A percentile compares a stretch with the other conserved stretches of the same genome.
Evolutionary conservation across 2,797 vertebrate species (phyloP).

Genomic region (Crenuchus spilurus): DNA sequence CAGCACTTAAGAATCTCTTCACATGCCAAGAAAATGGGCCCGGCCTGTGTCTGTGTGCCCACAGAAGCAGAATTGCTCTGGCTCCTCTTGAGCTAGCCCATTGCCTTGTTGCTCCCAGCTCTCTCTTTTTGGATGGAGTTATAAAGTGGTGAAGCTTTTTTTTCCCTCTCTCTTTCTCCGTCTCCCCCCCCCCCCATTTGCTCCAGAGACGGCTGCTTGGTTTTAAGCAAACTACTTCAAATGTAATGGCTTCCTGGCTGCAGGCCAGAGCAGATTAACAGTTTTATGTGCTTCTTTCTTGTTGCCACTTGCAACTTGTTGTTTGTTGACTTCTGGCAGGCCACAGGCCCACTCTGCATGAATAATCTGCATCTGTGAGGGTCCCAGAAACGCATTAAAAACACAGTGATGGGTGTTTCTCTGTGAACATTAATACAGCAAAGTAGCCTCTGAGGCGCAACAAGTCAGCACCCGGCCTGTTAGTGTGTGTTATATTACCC

Average conservation of each 20-base stretch:
- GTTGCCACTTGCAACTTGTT: slow-evolving; percentile 73
- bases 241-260: slow-evolving; percentile 71
- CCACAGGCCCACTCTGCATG: slow-evolving; percentile 55
- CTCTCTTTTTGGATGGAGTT: slow-evolving; percentile 67
- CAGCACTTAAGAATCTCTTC: slow-evolving; percentile 78
- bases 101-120: slow-evolving; percentile 63
- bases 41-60: slow-evolving; percentile 56
- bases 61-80: slow-evolving; percentile 67
- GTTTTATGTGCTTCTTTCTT: slow-evolving; percentile 70
- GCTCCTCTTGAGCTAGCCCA: slow-evolving; percentile 55
- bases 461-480: background rate
- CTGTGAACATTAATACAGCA: background rate
- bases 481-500: background rate
- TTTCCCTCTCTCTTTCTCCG: slow-evolving; percentile 11
- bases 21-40: slow-evolving; percentile 77
- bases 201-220: slow-evolving; percentile 66
- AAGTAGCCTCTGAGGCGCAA: background rate
- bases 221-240: slow-evolving; percentile 69
- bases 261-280: slow-evolving; percentile 61
- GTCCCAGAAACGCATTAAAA: background rate
- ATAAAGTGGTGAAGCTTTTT: slow-evolving; percentile 65
- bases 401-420: background rate
- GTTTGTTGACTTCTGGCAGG: slow-evolving; percentile 64
- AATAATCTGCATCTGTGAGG: slow-evolving; percentile 61
- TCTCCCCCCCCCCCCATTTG: slow-evolving; percentile 40